Evolutionary conservation across 2,888 invertebrate species (phyloP), one percentile per base, ranked within the genome.

Genomic region (Idaea aversata): DNA sequence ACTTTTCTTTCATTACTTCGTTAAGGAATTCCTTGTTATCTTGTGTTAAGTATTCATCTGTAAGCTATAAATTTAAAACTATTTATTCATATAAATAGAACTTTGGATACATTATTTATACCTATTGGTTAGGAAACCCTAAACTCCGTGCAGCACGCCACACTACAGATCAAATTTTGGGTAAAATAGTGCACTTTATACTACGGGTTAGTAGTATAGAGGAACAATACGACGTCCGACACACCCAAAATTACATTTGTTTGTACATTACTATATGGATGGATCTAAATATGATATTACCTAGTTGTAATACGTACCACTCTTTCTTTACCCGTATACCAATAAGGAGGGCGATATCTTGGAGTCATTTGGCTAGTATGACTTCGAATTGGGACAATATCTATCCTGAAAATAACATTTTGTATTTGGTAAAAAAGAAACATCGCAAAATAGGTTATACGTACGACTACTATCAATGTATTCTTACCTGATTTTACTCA

Each of bases 21-120:
- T 96, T 94, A 15, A 99, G 83, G 85, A 98, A 99, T 62, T 94
- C 93, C 81, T 94, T 91, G 85, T 98, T 99, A 77, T 97, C 97
- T 64, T 88, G 76, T 0, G 97, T 97, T 16, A 98, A 80, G 64
- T 93, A 86, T 74, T 97, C 97, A 74, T 96, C 94, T 72, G 93
- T 93, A 71, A 91, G 81, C 96, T 97, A 83, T 86, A 70, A 34
- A 67, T 63, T 34, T 57, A 65, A 5, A 62, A 15, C 10, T 47
- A 47, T 13, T 47, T 47, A 47, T 47, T 47, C 47, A 47, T 47
- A 13, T 13, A 47, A 47, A 47, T 47, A 47, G 3, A 47, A 47
- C 47, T 2, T 25, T 25, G 25, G 25, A 25, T 25, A 25, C 25
- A 25, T 2, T 25, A 25, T 25, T 2, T 25, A 25, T 25, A 25